These are phyloP conservation scores for Haplotaxodon microlepis DNA, from an alignment of 2,113 vertebrate genomes.

Conservation along the genomic window DNA sequence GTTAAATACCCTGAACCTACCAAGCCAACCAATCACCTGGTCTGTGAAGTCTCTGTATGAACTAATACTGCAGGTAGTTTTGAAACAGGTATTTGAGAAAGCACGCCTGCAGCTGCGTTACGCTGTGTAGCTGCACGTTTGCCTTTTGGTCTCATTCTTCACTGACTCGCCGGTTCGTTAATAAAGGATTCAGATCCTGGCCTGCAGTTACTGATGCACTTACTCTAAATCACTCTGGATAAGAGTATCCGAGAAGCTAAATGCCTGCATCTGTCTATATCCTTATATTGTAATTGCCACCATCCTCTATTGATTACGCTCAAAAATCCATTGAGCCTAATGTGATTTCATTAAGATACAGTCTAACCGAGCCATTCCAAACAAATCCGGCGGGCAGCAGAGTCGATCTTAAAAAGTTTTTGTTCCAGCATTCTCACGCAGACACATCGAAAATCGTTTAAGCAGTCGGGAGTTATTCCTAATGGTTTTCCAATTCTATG, in stretches of 20 bases:
- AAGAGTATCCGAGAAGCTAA: constrained; percentile 14
- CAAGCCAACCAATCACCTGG: fast-evolving
- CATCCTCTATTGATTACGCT: constrained; percentile 41
- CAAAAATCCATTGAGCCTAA: constrained; percentile 38
- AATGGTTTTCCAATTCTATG: background rate
- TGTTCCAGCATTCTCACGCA: background rate
- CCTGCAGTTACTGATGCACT: background rate
- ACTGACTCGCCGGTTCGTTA: background rate
- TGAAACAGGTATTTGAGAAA: background rate
- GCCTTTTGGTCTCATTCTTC: background rate
- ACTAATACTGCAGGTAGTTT: background rate
- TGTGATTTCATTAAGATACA: constrained; percentile 58
- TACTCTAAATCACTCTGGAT: constrained; percentile 13
- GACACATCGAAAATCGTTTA: background rate
- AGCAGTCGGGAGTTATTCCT: background rate
- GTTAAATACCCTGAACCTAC: fast-evolving
- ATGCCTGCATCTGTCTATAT: constrained; percentile 31
- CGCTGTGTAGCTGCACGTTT: background rate
- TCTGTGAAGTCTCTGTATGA: background rate
- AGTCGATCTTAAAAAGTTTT: background rate
- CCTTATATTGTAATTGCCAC: constrained; percentile 46
- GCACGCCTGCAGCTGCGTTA: background rate
- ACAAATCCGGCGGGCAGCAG: background rate
- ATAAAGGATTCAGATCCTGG: background rate
- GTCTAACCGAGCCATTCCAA: background rate